Conservation (phyloP, 92 coral and sea anemone genomes). For the Epizoanthus illoricatus region DNA sequence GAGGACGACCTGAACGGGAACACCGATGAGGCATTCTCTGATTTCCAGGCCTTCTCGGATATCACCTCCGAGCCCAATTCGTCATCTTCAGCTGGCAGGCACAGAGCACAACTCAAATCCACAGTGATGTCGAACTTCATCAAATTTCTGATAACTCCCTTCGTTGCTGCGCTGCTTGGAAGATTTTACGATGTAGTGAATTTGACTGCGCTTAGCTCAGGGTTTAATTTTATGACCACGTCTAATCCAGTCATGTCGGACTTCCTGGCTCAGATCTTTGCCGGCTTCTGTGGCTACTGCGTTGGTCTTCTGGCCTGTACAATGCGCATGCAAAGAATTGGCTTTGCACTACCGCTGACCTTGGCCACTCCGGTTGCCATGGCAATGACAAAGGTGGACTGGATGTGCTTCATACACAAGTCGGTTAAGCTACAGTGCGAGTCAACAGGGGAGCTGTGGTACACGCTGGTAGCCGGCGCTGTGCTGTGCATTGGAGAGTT, state of each 20-base stretch:
- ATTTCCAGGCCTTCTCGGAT: conserved; percentile 26
- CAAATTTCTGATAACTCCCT: conserved; percentile 51
- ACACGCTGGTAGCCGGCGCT: conserved; percentile 38
- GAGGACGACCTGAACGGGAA: conserved; percentile 12
- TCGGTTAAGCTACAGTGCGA: conserved; percentile 39
- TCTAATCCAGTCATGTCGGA: conserved; percentile 48
- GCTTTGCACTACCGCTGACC: conserved; percentile 59
- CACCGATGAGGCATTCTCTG: conserved; percentile 18
- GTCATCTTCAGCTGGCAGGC: background rate
- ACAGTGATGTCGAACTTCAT: conserved; percentile 46
- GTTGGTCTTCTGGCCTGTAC: conserved; percentile 62
- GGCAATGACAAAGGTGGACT: conserved; percentile 32
- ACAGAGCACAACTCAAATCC: conserved; percentile 46
- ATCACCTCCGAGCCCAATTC: background rate
- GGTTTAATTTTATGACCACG: conserved; percentile 52
- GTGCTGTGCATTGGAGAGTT: conserved; percentile 55
- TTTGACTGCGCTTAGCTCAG: conserved; percentile 23
- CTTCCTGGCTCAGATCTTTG: conserved; percentile 46
- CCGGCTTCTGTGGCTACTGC: conserved; percentile 52
- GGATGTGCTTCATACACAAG: conserved; percentile 44
- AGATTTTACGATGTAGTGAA: conserved; percentile 26
- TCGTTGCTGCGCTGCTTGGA: conserved; percentile 37
- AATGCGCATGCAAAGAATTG: conserved; percentile 59
- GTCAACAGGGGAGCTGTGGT: conserved; percentile 35
- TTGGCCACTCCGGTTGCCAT: conserved; percentile 54